These are phyloP conservation scores for Sebastes jordani DNA, from an alignment of 2,797 vertebrate genomes.

Conservation along the genomic window DNA sequence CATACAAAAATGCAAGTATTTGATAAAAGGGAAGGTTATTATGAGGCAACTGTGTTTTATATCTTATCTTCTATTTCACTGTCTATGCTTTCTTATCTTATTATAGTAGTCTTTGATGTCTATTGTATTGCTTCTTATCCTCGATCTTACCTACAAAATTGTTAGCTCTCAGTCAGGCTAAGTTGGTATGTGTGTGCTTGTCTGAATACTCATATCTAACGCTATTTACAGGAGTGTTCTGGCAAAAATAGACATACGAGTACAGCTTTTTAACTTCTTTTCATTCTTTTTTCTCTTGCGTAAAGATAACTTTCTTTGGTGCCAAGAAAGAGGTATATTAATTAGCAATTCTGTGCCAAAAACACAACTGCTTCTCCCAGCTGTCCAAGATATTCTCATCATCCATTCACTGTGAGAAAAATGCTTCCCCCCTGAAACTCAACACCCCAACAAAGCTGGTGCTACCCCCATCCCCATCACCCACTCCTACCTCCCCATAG, in stretches of 20 bases:
- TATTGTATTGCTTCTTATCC: not conserved
- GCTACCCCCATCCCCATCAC: not conserved
- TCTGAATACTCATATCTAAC: not conserved
- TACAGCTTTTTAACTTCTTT: not conserved
- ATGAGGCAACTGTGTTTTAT: not conserved
- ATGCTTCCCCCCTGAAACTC: slow-evolving; percentile 29
- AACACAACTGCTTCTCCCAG: not conserved
- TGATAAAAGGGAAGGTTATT: not conserved
- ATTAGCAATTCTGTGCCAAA: slow-evolving; percentile 29
- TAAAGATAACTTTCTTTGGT: slow-evolving; percentile 6
- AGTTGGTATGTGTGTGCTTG: not conserved
- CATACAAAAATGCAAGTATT: not conserved
- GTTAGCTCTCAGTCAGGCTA: not conserved
- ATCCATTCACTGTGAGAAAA: slow-evolving; percentile 30
- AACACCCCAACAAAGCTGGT: slow-evolving; percentile 24
- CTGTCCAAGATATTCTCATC: slow-evolving; percentile 17
- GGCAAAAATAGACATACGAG: not conserved
- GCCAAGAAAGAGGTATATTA: slow-evolving; percentile 16
- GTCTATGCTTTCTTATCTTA: not conserved
- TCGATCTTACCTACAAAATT: not conserved
- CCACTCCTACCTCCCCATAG: not conserved
- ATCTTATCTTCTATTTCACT: not conserved
- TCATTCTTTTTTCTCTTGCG: not conserved
- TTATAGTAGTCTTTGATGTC: not conserved
- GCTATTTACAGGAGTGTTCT: not conserved